Evolutionary conservation across 2,888 invertebrate genomes (phyloP).

Genomic region (Pilophorus perplexus): DNA sequence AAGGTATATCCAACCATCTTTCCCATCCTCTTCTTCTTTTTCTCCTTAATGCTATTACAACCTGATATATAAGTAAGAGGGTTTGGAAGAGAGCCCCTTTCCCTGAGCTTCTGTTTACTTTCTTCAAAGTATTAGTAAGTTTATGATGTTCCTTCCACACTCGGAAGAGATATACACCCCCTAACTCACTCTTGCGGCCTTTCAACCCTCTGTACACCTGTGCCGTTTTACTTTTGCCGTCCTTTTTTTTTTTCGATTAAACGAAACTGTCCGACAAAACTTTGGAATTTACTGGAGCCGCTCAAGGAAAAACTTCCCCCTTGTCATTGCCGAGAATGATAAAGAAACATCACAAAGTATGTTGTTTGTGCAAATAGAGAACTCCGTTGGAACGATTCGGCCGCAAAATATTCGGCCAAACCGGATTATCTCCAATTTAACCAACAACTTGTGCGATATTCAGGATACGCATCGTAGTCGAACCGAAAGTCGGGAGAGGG

Average conservation of each 20-base stretch:
- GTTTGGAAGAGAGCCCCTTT: conserved; percentile 15
- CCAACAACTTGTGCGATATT: no score
- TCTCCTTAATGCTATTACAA: conserved; percentile 21
- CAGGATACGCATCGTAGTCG: no score
- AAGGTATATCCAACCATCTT: conserved; percentile 10
- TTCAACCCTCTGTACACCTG: neutral
- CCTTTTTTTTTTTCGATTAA: no score
- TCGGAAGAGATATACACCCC: neutral
- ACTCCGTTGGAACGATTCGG: no score
- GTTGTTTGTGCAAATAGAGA: no score
- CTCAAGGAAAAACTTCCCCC: neutral
- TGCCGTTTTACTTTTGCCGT: neutral
- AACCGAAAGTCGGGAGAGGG: no score
- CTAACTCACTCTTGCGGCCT: neutral
- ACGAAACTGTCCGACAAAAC: neutral
- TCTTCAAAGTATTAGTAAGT: conserved; percentile 30
- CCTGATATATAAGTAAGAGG: conserved; percentile 24
- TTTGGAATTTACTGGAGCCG: neutral
- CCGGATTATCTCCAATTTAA: no score
- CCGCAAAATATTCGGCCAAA: no score
- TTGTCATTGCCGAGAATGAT: neutral
- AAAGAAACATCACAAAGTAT: neutral
- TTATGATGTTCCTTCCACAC: conserved; percentile 18
- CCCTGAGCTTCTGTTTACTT: conserved; percentile 17
- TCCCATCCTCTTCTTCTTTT: neutral